Percentiles rank a stretch among this genome's conserved stretches.
These are phyloP conservation scores for Adelosebastes latens DNA, from an alignment of 2,797 vertebrate species.

Conservation along the genomic window DNA sequence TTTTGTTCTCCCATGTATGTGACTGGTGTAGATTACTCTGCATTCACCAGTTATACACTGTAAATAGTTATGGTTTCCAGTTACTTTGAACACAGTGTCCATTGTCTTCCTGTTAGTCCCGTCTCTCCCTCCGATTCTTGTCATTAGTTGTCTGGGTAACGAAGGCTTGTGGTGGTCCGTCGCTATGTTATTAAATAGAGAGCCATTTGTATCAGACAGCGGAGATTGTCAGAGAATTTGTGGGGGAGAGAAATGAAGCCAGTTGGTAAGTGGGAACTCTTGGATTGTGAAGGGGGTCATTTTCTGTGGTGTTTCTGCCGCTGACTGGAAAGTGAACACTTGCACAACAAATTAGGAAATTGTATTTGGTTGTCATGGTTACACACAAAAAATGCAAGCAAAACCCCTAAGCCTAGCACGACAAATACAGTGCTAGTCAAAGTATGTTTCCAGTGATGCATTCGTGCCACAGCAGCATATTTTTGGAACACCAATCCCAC, in stretches of 20 bases:
- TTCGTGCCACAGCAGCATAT: conserved; percentile 3
- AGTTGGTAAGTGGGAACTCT: conserved; percentile 68
- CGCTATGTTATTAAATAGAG: conserved; percentile 75
- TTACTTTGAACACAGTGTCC: conserved; percentile 30
- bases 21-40: neutral
- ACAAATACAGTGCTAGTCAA: conserved; percentile 22
- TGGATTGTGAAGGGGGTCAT: conserved; percentile 72
- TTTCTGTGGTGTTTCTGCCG: conserved; percentile 63
- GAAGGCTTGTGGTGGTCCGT: conserved; percentile 44
- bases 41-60: neutral
- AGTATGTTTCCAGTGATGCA: conserved; percentile 20
- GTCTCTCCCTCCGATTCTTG: conserved; percentile 57
- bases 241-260: conserved; percentile 57
- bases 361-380: conserved; percentile 77
- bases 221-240: conserved; percentile 56
- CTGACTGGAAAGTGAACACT: conserved; percentile 60
- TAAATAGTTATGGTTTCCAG: conserved; percentile 25
- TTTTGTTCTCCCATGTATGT: neutral
- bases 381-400: conserved; percentile 52
- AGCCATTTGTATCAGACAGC: conserved; percentile 61
- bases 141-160: conserved; percentile 79
- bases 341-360: conserved; percentile 67
- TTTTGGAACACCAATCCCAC: neutral
- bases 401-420: conserved; percentile 21
- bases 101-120: conserved; percentile 55